These are phyloP conservation scores for Pseudopleuronectes americanus DNA, from an alignment of 2,797 vertebrate genomes.

Conservation along the genomic window DNA sequence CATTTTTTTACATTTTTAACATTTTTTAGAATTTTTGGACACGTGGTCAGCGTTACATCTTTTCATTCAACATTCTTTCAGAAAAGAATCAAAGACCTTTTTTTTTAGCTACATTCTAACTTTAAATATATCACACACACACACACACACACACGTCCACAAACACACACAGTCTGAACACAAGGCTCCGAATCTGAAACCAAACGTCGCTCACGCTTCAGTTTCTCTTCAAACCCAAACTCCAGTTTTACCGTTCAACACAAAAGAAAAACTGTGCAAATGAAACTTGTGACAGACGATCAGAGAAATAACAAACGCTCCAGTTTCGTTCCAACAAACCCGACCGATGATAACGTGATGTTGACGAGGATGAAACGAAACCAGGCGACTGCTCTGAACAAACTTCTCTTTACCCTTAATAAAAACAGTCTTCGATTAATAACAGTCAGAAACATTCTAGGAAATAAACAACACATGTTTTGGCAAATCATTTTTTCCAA, in stretches of 20 bases:
- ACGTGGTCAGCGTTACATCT: conserved; percentile 44
- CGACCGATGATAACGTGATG: no score
- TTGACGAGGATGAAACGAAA: neutral
- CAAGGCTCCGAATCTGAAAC: neutral
- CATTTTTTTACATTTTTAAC: conserved; percentile 87
- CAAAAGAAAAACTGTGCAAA: conserved; percentile 69
- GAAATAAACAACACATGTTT: conserved; percentile 40
- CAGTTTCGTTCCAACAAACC: no score
- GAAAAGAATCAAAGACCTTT: conserved; percentile 28
- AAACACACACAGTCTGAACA: conserved; percentile 53
- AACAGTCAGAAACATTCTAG: conserved; percentile 65
- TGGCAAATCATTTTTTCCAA: conserved; percentile 14
- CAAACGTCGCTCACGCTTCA: neutral
- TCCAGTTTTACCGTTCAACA: conserved; percentile 39
- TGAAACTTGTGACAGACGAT: conserved; percentile 18
- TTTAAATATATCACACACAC: conserved; percentile 41
- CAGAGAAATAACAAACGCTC: neutral
- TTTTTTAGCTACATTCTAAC: conserved; percentile 69
- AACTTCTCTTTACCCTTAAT: conserved; percentile 8
- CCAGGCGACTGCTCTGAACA: conserved; percentile 3
- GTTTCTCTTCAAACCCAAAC: conserved; percentile 10
- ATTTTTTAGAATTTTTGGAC: conserved; percentile 49
- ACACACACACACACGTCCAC: conserved; percentile 40
- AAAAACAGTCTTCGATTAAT: conserved; percentile 66
- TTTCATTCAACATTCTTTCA: conserved; percentile 49